Percentiles rank a stretch among this genome's conserved stretches.
Evolutionary conservation across 2,888 invertebrate species (phyloP).

Genomic region (Antitype chi): DNA sequence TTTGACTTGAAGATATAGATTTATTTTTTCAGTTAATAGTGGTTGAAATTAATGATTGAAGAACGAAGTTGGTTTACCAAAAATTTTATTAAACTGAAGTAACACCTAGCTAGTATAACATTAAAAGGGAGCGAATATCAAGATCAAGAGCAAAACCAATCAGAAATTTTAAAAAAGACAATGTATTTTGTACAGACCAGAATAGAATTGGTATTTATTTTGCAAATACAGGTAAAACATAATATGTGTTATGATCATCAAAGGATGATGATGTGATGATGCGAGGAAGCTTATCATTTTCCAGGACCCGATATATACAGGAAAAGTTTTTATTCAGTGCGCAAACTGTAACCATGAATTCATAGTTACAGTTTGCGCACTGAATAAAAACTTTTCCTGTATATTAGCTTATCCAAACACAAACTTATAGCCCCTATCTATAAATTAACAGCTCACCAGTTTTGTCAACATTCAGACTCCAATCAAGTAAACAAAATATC

Average conservation of each 20-base stretch:
- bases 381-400: no score
- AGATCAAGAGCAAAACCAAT: background rate
- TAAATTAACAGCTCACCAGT: constrained; percentile 50
- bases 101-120: background rate
- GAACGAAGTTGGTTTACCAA: no score
- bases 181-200: background rate
- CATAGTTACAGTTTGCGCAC: no score
- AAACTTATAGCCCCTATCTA: constrained; percentile 51
- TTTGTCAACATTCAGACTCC: constrained; percentile 49
- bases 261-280: no score
- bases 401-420: constrained; percentile 14
- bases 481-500: constrained; percentile 58
- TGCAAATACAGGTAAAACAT: no score
- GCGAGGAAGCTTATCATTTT: background rate
- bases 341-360: no score
- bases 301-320: background rate
- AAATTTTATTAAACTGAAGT: background rate
- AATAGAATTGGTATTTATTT: no score
- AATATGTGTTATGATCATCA: no score
- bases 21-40: background rate
- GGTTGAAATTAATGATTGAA: background rate
- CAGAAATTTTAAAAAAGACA: background rate
- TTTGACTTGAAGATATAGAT: background rate
- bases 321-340: no score
- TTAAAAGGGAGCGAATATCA: background rate